Percentiles rank a stretch among this genome's conserved stretches.
phyloP scores from a whole-genome alignment of 2,888 invertebrate species.

The Trissoscelio sp. region DNA sequence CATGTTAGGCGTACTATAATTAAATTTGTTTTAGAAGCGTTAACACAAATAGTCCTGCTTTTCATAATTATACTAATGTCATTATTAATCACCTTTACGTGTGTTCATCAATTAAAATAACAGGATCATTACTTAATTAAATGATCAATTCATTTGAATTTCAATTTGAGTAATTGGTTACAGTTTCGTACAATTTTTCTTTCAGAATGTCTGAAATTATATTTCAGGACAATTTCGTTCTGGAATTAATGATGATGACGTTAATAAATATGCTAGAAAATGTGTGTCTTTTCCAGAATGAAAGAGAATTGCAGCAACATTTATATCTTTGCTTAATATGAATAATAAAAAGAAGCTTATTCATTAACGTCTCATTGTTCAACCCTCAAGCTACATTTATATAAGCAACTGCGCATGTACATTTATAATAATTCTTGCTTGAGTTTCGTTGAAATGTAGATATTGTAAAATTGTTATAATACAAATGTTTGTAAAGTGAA shows the following conservation, averaged over 20 bases:
- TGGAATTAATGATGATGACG: conserved; percentile 8
- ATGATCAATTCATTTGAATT: too few relatives aligned
- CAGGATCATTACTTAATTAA: too few relatives aligned
- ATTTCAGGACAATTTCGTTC: not conserved
- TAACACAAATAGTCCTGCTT: not conserved
- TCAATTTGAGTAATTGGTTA: too few relatives aligned
- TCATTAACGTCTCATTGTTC: conserved; percentile 54
- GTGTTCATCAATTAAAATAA: not conserved
- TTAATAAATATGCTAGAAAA: conserved; percentile 18
- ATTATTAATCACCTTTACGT: not conserved
- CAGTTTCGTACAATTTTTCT: too few relatives aligned
- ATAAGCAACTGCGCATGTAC: conserved; percentile 18
- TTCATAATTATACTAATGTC: conserved; percentile 7
- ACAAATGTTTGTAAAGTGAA: too few relatives aligned
- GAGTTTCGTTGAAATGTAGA: not conserved
- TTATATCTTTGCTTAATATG: conserved; percentile 28
- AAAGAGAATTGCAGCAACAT: conserved; percentile 26
- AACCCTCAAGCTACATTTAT: conserved; percentile 41
- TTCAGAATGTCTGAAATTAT: too few relatives aligned
- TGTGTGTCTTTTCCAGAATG: conserved; percentile 16
- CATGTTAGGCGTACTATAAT: conserved; percentile 26
- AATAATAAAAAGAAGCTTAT: conserved; percentile 57
- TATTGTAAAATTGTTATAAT: too few relatives aligned
- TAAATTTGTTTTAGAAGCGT: conserved; percentile 18
- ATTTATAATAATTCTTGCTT: not conserved